These are phyloP conservation scores for Orycteropus afer DNA, from an alignment of 2,113 vertebrate species.

Conservation along the genomic window DNA sequence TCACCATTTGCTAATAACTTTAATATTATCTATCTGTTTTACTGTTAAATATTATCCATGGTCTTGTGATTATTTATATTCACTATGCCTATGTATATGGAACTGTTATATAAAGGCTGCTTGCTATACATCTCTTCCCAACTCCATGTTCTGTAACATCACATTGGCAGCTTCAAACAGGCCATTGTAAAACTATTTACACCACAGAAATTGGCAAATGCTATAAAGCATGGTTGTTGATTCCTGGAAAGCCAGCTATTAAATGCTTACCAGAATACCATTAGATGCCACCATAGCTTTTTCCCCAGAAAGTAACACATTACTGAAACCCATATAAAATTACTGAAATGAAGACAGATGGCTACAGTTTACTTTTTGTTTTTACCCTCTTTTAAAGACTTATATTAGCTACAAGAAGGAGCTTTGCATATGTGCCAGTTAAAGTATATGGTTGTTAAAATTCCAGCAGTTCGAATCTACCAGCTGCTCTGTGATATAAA, in stretches of 20 bases:
- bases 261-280: neutral
- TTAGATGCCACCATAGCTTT: neutral
- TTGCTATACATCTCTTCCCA: neutral
- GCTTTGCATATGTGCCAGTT: too few species aligned
- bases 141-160: neutral
- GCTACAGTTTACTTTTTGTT: neutral
- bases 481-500: too few species aligned
- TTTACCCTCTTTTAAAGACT: neutral
- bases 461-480: too few species aligned
- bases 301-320: constrained; percentile 1
- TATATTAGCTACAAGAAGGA: neutral
- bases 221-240: neutral
- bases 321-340: neutral
- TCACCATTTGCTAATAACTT: neutral
- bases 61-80: neutral
- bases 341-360: neutral
- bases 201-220: neutral
- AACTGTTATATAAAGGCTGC: accelerated
- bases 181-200: neutral
- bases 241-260: neutral
- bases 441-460: too few species aligned
- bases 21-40: neutral
- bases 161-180: neutral
- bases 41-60: neutral
- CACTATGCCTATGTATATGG: neutral